A percentile compares a stretch with the other conserved stretches of the same genome.
Evolutionary conservation across 1,140 invertebrate genomes (phyloP).

Genomic region (Drosophila nebulosa): DNA sequence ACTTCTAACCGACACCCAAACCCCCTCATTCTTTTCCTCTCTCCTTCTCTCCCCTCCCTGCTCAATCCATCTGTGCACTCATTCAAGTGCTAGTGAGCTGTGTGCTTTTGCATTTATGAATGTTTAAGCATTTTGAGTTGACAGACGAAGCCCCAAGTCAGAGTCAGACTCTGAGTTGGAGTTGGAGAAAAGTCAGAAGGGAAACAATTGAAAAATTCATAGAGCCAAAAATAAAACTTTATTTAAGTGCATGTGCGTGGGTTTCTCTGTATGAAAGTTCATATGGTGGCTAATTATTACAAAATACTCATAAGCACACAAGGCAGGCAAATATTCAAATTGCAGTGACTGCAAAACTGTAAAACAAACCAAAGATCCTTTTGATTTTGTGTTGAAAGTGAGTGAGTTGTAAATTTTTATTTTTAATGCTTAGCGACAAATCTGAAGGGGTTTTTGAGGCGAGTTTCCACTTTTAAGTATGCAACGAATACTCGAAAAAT

Average conservation of each 20-base stretch:
- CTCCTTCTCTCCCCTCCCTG: not conserved
- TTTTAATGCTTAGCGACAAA: too few species aligned
- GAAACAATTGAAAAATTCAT: conserved; percentile 73
- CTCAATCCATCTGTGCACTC: not conserved
- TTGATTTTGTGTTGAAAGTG: too few species aligned
- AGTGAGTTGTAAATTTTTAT: too few species aligned
- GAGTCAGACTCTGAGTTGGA: conserved; percentile 23
- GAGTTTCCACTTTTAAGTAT: too few species aligned
- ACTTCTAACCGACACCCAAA: conserved; percentile 4
- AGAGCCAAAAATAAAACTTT: conserved; percentile 45
- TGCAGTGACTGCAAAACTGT: conserved; percentile 20
- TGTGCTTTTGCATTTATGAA: conserved; percentile 74
- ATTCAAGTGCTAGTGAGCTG: conserved; percentile 37
- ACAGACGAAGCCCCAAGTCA: conserved; percentile 32
- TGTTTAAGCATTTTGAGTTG: conserved; percentile 61
- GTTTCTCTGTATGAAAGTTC: not conserved
- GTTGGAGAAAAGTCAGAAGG: conserved; percentile 1
- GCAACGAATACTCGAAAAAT: too few species aligned
- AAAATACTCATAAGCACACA: conserved; percentile 36
- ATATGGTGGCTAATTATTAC: conserved; percentile 62
- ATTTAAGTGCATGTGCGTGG: not conserved
- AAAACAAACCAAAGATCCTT: not conserved
- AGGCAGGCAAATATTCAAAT: not conserved
- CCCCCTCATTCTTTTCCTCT: not conserved
- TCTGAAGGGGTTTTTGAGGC: too few species aligned